Conservation (phyloP, 2,113 vertebrate species). For the Ptilonorhynchus violaceus region DNA sequence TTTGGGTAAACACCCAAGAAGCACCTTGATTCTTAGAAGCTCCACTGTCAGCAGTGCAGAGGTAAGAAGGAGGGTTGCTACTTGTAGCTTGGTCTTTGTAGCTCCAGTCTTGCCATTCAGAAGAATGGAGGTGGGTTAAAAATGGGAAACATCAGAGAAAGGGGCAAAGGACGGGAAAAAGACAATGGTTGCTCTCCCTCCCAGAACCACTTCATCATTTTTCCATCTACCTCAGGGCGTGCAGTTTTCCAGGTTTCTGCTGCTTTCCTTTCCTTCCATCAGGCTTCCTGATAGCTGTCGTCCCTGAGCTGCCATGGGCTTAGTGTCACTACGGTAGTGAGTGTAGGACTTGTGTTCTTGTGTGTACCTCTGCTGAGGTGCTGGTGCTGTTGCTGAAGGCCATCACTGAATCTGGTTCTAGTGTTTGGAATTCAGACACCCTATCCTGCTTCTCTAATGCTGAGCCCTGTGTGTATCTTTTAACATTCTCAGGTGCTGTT, state of each 20-base stretch:
- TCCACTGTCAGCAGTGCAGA: not conserved
- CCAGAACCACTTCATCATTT: not conserved
- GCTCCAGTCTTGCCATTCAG: not conserved
- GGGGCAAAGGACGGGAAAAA: not conserved
- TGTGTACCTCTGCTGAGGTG: not conserved
- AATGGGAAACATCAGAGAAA: not conserved
- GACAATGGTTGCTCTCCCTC: not conserved
- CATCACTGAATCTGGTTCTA: not conserved
- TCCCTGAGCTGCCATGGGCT: not conserved
- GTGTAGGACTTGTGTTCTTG: not conserved
- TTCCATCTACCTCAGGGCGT: not conserved
- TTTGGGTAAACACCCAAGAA: not conserved
- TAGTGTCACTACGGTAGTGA: not conserved
- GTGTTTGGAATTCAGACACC: not conserved
- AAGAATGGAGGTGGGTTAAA: not conserved
- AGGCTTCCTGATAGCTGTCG: not conserved
- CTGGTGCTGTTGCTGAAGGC: not conserved
- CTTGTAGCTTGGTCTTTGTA: not conserved
- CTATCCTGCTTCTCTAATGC: not conserved
- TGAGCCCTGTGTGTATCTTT: not conserved
- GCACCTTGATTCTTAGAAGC: not conserved
- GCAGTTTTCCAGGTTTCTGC: not conserved
- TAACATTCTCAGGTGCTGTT: constrained; percentile 77
- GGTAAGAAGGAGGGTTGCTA: not conserved
- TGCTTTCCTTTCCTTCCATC: not conserved